Base-by-base conservation (phyloP, 1,140 invertebrate genomes). In the Cotesia typhae region DNA sequence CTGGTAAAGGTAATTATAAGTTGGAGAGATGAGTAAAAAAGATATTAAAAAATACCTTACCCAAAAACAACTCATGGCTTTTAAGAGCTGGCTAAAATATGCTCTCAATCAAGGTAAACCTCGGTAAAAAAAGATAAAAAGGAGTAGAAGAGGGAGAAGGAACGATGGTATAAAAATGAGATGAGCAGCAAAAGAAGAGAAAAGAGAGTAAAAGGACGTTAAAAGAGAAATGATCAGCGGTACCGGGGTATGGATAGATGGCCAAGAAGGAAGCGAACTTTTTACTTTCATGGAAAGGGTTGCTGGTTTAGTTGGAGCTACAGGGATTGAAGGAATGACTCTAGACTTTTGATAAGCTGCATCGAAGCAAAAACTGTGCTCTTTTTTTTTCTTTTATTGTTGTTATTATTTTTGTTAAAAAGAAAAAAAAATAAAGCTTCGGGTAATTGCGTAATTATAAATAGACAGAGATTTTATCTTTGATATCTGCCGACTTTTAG, bases 381-480 rank as follows among this genome's bases (percentile, higher is more conserved):
- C 83, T 82, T 83, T 82, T 82, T 82, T 84, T 78, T 83, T 70
- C 83, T 82, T 83, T 82, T 82, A 83, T 78, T 83, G 69, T 77
- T 47, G 41, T 47, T 47, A 7, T 47, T 47, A 47, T 47, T 47
- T 47, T 47, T 47, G 10, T 10, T 47, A 10, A 47, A 47, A 47
- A 47, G 10, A 6, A 47, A 47, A 47, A 47, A 72, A 73, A 81
- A 69, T 75, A 68, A 73, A 67, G 72, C 73, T 72, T 12, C 4
- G 79, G 80, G 78, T 84, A 84, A 85, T 83, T 83, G 80, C 79
- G 81, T 83, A 84, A 85, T 84, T 83, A 85, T 83, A 84, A 84
- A 83, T 83, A 84, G 84, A 84, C 84, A 81, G 78, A 65, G 77
- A 73, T 78, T 79, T 82, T 81, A 82, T 81, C 78, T 76, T 35